Conservation (phyloP, 2,888 invertebrate species). For the Laothoe populi region DNA sequence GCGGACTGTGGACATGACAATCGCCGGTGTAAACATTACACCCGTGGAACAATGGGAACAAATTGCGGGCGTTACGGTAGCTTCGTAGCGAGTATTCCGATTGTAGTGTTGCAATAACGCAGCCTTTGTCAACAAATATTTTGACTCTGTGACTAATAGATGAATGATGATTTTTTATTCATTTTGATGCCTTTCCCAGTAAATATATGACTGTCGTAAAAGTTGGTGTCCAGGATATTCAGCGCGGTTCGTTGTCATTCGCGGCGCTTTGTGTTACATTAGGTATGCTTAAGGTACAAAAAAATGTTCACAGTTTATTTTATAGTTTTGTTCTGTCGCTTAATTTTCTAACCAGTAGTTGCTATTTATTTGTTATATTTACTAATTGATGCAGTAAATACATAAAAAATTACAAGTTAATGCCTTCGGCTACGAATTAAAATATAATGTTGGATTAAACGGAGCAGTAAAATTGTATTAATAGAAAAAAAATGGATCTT, state of each 20-base stretch:
- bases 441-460: not conserved
- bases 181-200: conserved; percentile 76
- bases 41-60: conserved; percentile 76
- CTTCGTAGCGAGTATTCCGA: conserved; percentile 81
- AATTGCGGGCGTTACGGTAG: conserved; percentile 85
- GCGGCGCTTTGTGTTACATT: conserved; percentile 65
- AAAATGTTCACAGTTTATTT: conserved; percentile 62
- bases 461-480: not conserved
- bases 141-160: conserved; percentile 82
- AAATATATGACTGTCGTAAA: conserved; percentile 79
- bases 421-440: not conserved
- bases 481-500: not conserved
- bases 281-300: conserved; percentile 69
- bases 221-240: conserved; percentile 75
- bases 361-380: not conserved
- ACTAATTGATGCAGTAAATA: not conserved
- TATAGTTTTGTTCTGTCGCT: conserved; percentile 51
- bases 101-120: conserved; percentile 80
- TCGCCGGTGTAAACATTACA: conserved; percentile 79
- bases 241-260: conserved; percentile 74
- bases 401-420: not conserved
- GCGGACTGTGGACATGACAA: conserved; percentile 77
- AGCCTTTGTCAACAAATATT: conserved; percentile 79
- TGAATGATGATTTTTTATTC: conserved; percentile 83
- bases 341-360: conserved; percentile 21